These are phyloP conservation scores for Rhabdomys pumilio DNA, from an alignment of 2,797 vertebrate genomes.

Conservation along the genomic window DNA sequence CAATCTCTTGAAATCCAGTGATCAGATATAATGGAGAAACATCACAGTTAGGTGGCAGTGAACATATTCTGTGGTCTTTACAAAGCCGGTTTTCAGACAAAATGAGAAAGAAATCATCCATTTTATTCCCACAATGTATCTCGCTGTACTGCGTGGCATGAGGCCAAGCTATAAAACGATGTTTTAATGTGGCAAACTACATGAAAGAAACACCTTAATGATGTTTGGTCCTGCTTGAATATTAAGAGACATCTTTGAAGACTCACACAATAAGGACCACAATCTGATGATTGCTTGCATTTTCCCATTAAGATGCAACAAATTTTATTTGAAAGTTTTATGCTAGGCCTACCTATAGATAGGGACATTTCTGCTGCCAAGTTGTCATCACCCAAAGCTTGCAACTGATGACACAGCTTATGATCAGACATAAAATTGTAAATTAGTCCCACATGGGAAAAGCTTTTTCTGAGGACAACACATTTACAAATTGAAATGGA, in stretches of 20 bases:
- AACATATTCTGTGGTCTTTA: slow-evolving; percentile 74
- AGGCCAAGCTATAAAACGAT: slow-evolving; percentile 74
- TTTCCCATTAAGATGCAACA: slow-evolving; percentile 78
- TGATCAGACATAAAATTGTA: slow-evolving; percentile 64
- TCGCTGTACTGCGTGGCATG: slow-evolving; percentile 44
- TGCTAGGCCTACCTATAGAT: slow-evolving; percentile 69
- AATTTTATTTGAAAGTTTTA: slow-evolving; percentile 81
- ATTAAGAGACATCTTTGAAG: slow-evolving; percentile 79
- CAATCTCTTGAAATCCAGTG: slow-evolving; percentile 65
- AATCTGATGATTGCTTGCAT: slow-evolving; percentile 76
- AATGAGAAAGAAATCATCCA: slow-evolving; percentile 78
- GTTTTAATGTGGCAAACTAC: slow-evolving; percentile 76
- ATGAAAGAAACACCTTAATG: slow-evolving; percentile 82
- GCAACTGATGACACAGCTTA: slow-evolving; percentile 81
- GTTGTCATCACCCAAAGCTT: slow-evolving; percentile 66
- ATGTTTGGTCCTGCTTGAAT: slow-evolving; percentile 81
- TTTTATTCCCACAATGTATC: slow-evolving; percentile 78
- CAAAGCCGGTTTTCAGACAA: slow-evolving; percentile 78
- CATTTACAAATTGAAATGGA: slow-evolving; percentile 82
- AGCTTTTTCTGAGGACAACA: slow-evolving; percentile 76
- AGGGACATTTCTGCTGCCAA: slow-evolving; percentile 80
- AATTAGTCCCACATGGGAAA: slow-evolving; percentile 49
- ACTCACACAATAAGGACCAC: slow-evolving; percentile 59
- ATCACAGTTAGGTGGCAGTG: not conserved
- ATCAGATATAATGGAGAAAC: slow-evolving; percentile 74